phyloP scores from a whole-genome alignment of 2,888 invertebrate species.

The Microchrysa polita region DNA sequence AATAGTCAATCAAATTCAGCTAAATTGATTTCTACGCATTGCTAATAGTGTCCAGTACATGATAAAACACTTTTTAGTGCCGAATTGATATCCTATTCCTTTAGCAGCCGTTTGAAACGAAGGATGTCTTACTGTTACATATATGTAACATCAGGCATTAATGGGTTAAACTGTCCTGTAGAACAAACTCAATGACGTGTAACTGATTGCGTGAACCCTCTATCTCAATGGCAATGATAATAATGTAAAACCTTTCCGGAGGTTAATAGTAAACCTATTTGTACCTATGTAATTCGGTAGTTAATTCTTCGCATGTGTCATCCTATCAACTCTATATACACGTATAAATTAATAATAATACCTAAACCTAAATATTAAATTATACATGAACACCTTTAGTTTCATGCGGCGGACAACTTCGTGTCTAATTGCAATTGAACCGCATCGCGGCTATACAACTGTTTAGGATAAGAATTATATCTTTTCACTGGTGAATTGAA shows the following conservation, averaged over 20 bases:
- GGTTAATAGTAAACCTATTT: neutral
- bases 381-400: conserved; percentile 43
- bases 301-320: conserved; percentile 37
- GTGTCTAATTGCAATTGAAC: conserved; percentile 42
- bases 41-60: too few relatives aligned
- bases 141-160: too few relatives aligned
- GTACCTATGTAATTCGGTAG: conserved; percentile 20
- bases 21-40: too few relatives aligned
- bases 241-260: too few relatives aligned
- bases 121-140: too few relatives aligned
- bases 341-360: conserved; percentile 12
- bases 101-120: too few relatives aligned
- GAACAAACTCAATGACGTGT: conserved; percentile 38
- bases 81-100: too few relatives aligned
- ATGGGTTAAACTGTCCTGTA: too few relatives aligned
- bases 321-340: conserved; percentile 33
- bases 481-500: conserved; percentile 6
- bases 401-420: conserved; percentile 5
- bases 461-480: conserved; percentile 36
- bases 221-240: too few relatives aligned
- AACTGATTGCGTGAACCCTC: conserved; percentile 35
- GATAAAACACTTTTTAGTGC: too few relatives aligned
- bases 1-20: too few relatives aligned
- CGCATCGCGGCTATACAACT: conserved; percentile 41
- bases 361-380: conserved; percentile 27